These are phyloP conservation scores for Elysia crispata DNA, from an alignment of 2,888 invertebrate genomes.

Conservation along the genomic window DNA sequence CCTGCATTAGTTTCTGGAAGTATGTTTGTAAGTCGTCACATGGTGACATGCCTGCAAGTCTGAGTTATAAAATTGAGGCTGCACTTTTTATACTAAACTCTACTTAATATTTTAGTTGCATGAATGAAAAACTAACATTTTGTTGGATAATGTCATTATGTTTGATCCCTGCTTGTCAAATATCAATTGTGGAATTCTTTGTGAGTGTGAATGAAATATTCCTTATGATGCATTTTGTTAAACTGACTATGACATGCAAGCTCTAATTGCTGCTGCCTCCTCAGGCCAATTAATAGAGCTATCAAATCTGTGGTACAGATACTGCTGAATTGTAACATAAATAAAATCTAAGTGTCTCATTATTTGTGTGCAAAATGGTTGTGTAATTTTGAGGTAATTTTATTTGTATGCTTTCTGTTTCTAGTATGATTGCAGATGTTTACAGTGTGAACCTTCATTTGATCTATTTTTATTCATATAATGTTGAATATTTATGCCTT, in stretches of 20 bases:
- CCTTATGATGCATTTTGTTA: not conserved
- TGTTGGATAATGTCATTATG: no score
- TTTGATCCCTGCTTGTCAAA: no score
- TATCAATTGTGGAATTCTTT: no score
- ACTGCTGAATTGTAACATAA: slow-evolving; percentile 61
- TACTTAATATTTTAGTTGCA: no score
- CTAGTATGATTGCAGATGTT: not conserved
- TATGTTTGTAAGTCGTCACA: no score
- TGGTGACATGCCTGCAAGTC: no score
- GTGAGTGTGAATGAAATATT: not conserved
- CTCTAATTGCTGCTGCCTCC: slow-evolving; percentile 5
- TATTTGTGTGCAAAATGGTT: no score
- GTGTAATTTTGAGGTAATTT: slow-evolving; percentile 2
- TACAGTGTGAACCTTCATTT: not conserved
- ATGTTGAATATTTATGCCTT: not conserved
- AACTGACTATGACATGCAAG: slow-evolving; percentile 18
- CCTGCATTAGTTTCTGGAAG: no score
- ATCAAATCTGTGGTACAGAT: slow-evolving; percentile 62
- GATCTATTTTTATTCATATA: slow-evolving; percentile 15
- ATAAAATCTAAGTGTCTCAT: not conserved
- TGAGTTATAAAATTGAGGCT: no score
- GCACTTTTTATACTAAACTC: no score
- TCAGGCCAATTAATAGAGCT: no score
- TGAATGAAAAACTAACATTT: no score
- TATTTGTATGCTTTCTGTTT: slow-evolving; percentile 11